Percentiles rank a stretch among this genome's conserved stretches.
Evolutionary conservation across 2,113 vertebrate species (phyloP).

Genomic region (Limanda limanda): DNA sequence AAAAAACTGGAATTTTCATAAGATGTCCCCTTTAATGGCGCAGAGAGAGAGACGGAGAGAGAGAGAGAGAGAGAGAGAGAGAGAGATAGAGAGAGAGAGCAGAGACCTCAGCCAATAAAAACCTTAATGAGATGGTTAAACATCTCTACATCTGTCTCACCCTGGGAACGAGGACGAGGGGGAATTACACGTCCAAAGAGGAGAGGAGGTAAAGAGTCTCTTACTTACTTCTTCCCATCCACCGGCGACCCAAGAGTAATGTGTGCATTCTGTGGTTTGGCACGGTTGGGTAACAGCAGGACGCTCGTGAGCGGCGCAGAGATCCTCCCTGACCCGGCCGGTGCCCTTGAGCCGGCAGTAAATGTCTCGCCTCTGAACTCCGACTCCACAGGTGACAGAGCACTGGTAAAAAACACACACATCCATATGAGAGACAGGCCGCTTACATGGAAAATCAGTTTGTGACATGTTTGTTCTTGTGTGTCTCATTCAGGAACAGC

Average conservation of each 20-base stretch:
- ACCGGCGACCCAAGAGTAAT: conserved; percentile 81
- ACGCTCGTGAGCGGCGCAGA: conserved; percentile 71
- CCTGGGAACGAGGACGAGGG: background rate
- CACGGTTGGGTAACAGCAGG: conserved; percentile 80
- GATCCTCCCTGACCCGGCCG: conserved; percentile 79
- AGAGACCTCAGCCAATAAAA: conserved; percentile 58
- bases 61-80: too few relatives aligned
- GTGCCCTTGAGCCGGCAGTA: conserved; percentile 86
- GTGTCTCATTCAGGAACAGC: background rate
- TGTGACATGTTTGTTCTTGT: background rate
- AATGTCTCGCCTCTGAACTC: conserved; percentile 86
- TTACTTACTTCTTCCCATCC: conserved; percentile 88
- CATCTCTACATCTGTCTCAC: conserved; percentile 49
- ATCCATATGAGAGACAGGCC: background rate
- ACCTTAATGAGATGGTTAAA: conserved; percentile 49
- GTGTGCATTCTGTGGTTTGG: conserved; percentile 77
- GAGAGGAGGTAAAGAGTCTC: background rate
- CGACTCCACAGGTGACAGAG: conserved; percentile 89
- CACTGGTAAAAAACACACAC: conserved; percentile 80
- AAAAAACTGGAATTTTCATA: too few relatives aligned
- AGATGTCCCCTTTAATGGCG: too few relatives aligned
- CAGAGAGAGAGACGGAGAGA: conserved; percentile 26
- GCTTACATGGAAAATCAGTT: background rate
- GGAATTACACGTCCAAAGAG: background rate
- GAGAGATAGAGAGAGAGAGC: background rate